Evolutionary conservation across 2,888 invertebrate genomes (phyloP), one percentile per base, ranked within the genome.

Genomic region (Tholera decimalis): DNA sequence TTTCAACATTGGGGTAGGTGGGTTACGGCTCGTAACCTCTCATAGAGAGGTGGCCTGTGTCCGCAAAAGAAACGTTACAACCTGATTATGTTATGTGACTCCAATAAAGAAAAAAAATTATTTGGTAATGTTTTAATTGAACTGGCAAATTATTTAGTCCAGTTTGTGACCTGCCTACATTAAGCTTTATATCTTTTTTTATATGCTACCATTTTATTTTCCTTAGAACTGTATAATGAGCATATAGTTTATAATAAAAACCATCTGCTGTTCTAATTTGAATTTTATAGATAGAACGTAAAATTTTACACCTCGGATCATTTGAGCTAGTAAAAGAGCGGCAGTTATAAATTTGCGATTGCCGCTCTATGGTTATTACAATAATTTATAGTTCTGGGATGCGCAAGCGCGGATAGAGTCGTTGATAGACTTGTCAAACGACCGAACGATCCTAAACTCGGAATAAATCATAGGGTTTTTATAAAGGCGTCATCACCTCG

Each of bases 391-490:
- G 85, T 79, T 74, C 44, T 58, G 70, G 67, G 74, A 68, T 80
- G 76, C 71, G 69, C 80, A 54, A 49, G 69, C 65, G 59, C 61
- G 28, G 65, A 22, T 71, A 60, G 22, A 70, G 71, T 73, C 66
- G 58, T 61, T 58, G 80, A 88, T 87, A 85, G 82, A 85, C 70
- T 81, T 70, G 71, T 83, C 81, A 80, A 78, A 67, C 55, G 55
- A 71, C 79, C 82, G 85, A 88, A 87, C 87, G 84, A 82, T 83
- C 54, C 79, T 49, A 61, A 65, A 77, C 53, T 73, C 66, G 84
- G 87, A 87, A 92, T 95, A 94, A 94, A 94, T 94, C 94, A 93
- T 91, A 87, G 85, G 83, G 90, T 93, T 95, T 94, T 95, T 95
- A 93, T 94, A 92, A 90, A 93, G 88, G 91, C 90, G 88, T 93